phyloP scores from a whole-genome alignment of 2,797 vertebrate genomes.

The Cuniculus paca region DNA sequence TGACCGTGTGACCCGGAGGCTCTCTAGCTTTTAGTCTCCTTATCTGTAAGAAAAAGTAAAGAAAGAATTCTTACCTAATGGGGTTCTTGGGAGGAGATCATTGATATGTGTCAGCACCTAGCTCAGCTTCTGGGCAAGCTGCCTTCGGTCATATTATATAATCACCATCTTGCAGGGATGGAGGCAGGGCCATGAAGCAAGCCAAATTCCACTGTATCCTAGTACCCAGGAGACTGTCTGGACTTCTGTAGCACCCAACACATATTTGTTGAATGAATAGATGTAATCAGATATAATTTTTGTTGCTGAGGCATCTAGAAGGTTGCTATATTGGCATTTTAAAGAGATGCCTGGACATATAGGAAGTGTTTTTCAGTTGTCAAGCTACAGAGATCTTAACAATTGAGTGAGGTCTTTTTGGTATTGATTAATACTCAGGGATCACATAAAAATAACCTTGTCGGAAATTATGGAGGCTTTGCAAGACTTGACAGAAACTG shows the following conservation, averaged over 20 bases:
- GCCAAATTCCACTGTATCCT: background rate
- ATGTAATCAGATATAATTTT: background rate
- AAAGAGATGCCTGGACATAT: background rate
- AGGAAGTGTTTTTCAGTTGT: background rate
- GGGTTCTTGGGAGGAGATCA: background rate
- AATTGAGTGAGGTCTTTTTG: background rate
- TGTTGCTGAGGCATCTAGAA: background rate
- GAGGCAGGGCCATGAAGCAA: background rate
- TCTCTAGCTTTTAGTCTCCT: background rate
- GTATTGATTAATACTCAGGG: background rate
- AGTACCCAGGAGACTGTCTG: background rate
- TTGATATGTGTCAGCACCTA: background rate
- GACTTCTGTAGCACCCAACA: background rate
- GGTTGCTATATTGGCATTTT: background rate
- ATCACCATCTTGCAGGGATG: background rate
- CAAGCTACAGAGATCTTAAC: background rate
- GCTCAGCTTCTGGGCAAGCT: background rate
- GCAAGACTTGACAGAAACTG: background rate
- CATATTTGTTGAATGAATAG: background rate
- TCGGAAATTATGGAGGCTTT: background rate
- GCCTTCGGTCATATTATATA: conserved; percentile 46
- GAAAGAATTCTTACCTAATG: conserved; percentile 58
- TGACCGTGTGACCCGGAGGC: background rate
- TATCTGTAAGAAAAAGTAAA: conserved; percentile 48
- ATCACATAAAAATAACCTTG: background rate